Percentiles rank a stretch among this genome's conserved stretches.
phyloP scores from a whole-genome alignment of 1,140 invertebrate species.

The Antheraea mylitta region DNA sequence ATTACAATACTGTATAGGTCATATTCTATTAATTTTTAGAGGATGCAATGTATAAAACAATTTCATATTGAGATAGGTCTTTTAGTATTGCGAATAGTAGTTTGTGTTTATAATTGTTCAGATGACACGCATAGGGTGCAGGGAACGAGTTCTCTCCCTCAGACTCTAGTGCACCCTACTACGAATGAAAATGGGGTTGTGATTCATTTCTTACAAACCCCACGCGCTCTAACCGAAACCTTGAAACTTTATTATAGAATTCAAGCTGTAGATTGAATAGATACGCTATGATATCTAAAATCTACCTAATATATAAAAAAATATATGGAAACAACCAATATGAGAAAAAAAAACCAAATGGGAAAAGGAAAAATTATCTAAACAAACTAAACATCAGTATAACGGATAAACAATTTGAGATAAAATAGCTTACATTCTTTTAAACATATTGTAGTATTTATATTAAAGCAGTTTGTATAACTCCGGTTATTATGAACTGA shows the following conservation, averaged over 20 bases:
- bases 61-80: neutral
- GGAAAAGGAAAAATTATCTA: too few relatives aligned
- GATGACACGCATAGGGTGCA: conserved; percentile 66
- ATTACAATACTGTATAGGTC: too few relatives aligned
- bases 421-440: too few relatives aligned
- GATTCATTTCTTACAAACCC: conserved; percentile 75
- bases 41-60: neutral
- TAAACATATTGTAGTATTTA: too few relatives aligned
- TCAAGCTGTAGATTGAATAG: neutral
- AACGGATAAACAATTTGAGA: too few relatives aligned
- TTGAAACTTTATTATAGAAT: conserved; percentile 34
- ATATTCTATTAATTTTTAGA: neutral
- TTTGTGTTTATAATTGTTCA: conserved; percentile 68
- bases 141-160: conserved; percentile 52
- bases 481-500: too few relatives aligned
- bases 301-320: neutral
- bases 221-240: conserved; percentile 48
- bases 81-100: conserved; percentile 44
- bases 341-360: too few relatives aligned
- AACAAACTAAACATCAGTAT: too few relatives aligned
- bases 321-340: too few relatives aligned
- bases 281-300: neutral
- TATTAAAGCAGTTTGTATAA: too few relatives aligned
- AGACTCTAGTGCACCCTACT: conserved; percentile 53
- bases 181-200: conserved; percentile 75